These are phyloP conservation scores for Artibeus jamaicensis DNA, from an alignment of 2,797 vertebrate species.

Conservation along the genomic window DNA sequence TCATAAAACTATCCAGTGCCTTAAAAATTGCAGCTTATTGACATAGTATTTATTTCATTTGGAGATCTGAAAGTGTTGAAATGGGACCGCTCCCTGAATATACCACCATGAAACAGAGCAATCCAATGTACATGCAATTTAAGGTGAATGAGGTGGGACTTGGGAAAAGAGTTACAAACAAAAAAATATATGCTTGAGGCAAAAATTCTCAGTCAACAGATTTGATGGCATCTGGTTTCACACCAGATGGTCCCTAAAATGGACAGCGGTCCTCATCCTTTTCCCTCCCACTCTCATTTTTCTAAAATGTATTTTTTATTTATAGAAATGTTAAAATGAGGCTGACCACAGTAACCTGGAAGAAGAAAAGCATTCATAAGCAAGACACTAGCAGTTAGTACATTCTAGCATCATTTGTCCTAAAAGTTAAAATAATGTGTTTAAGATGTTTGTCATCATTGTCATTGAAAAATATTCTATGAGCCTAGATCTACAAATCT, in stretches of 20 bases:
- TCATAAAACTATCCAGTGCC: constrained; percentile 13
- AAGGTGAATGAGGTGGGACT: background rate
- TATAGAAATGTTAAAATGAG: background rate
- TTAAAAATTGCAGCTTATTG: constrained; percentile 29
- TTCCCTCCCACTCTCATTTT: background rate
- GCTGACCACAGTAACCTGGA: background rate
- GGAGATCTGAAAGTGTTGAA: background rate
- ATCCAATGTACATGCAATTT: background rate
- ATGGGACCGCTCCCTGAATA: background rate
- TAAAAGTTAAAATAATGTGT: background rate
- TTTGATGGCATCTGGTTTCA: background rate
- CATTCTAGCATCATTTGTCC: background rate
- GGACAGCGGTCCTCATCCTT: background rate
- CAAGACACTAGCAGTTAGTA: background rate
- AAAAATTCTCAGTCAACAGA: background rate
- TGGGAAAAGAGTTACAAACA: background rate
- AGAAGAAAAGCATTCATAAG: background rate
- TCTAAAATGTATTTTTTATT: constrained; percentile 17
- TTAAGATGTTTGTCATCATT: background rate
- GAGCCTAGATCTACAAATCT: background rate
- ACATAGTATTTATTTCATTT: constrained; percentile 27
- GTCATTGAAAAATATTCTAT: background rate
- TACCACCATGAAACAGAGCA: background rate
- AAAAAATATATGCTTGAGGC: background rate
- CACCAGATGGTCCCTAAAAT: background rate